Percentiles rank a stretch among this genome's conserved stretches.
phyloP scores from a whole-genome alignment of 2,113 vertebrate genomes.

The Passer montanus region DNA sequence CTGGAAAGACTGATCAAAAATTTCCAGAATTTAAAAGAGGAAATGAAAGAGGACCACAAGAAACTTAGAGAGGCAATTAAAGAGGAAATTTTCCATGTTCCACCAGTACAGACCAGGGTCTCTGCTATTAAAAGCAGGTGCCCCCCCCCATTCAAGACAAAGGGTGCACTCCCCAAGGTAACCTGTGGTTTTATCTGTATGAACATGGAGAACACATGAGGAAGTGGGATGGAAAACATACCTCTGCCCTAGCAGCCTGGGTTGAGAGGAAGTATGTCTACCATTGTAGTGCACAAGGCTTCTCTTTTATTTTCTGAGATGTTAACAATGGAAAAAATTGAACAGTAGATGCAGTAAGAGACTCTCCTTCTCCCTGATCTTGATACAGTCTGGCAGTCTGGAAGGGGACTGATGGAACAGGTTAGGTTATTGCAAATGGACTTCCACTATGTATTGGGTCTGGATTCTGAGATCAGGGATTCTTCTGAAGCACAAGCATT shows the following conservation, averaged over 20 bases:
- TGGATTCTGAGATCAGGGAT: background rate
- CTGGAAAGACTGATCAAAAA: background rate
- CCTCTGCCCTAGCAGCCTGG: background rate
- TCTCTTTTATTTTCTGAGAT: background rate
- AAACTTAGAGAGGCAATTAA: background rate
- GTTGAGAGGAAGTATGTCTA: background rate
- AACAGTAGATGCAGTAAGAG: background rate
- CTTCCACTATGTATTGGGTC: background rate
- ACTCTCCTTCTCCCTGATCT: background rate
- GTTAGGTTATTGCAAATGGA: background rate
- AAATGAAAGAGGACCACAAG: background rate
- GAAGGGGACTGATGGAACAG: background rate
- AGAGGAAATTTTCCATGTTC: background rate
- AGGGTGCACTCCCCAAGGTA: fast-evolving
- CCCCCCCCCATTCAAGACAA: background rate
- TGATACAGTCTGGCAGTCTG: background rate
- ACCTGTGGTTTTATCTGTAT: background rate
- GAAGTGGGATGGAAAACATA: background rate
- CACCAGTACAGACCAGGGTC: background rate
- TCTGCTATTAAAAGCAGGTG: background rate
- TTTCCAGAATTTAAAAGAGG: background rate
- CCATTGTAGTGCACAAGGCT: background rate
- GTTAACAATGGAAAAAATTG: background rate
- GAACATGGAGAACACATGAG: fast-evolving
- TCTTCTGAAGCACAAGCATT: background rate